phyloP scores from a whole-genome alignment of 2,113 vertebrate genomes.

The Vidua chalybeata region DNA sequence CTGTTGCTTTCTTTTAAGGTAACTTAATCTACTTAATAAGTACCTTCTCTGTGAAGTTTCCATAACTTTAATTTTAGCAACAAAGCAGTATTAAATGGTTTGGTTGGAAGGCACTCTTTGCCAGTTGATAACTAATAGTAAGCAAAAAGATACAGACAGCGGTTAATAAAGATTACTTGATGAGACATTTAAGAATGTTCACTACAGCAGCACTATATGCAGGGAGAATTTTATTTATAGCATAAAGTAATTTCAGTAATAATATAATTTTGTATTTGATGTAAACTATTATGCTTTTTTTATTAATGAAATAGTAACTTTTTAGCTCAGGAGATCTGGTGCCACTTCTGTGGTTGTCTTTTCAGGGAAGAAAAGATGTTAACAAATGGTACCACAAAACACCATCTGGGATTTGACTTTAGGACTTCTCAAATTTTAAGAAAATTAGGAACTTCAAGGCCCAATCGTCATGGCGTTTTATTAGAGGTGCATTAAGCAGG shows the following conservation, averaged over 20 bases:
- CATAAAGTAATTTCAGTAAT: background rate
- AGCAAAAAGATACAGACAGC: background rate
- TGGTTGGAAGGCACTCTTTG: background rate
- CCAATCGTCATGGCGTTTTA: background rate
- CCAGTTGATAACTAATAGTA: background rate
- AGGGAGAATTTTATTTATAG: background rate
- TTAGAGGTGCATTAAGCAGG: background rate
- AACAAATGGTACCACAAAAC: background rate
- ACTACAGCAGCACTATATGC: background rate
- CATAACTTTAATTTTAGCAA: background rate
- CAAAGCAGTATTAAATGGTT: background rate
- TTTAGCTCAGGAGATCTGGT: background rate
- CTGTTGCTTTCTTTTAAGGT: background rate
- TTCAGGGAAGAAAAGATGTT: background rate
- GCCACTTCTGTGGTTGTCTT: background rate
- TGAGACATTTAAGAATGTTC: constrained; percentile 7
- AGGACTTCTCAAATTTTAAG: background rate
- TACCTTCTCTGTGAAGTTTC: background rate
- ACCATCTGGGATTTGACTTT: background rate
- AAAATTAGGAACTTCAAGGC: background rate
- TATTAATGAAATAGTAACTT: background rate
- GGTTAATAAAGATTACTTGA: constrained; percentile 11
- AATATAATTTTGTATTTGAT: background rate
- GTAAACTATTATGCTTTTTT: background rate
- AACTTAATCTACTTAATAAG: background rate